Conservation (phyloP, 2,888 invertebrate species). For the Emmelina monodactyla region DNA sequence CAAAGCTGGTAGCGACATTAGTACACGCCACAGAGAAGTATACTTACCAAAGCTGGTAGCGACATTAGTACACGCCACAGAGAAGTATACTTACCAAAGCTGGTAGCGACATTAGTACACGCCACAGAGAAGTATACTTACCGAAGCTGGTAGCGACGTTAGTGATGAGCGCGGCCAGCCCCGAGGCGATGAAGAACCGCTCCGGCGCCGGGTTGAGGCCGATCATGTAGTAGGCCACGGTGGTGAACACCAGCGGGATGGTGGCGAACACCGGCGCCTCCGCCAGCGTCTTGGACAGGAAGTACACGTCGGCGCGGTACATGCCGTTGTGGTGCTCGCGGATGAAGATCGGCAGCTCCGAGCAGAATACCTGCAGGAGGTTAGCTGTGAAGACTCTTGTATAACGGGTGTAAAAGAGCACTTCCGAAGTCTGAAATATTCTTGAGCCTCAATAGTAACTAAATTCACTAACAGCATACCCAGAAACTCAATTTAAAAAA, state of each 20-base stretch:
- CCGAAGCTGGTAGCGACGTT: slow-evolving; percentile 91
- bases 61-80: too few species aligned
- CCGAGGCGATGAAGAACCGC: slow-evolving; percentile 77
- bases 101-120: too few species aligned
- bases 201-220: slow-evolving; percentile 76
- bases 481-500: too few species aligned
- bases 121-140: slow-evolving; percentile 57
- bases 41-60: too few species aligned
- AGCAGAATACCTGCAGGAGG: slow-evolving; percentile 83
- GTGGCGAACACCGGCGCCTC: slow-evolving; percentile 87
- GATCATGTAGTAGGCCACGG: slow-evolving; percentile 88
- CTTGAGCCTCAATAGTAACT: too few species aligned
- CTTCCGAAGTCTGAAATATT: too few species aligned
- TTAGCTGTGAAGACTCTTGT: too few species aligned
- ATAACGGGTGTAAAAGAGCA: too few species aligned
- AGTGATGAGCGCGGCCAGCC: slow-evolving; percentile 81
- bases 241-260: slow-evolving; percentile 83
- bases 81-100: too few species aligned
- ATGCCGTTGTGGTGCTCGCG: slow-evolving; percentile 89
- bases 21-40: too few species aligned
- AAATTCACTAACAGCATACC: too few species aligned
- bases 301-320: slow-evolving; percentile 91
- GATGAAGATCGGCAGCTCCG: slow-evolving; percentile 88
- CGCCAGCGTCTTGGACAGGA: slow-evolving; percentile 87
- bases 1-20: too few species aligned